Evolutionary conservation across 2,113 vertebrate genomes (phyloP).

Genomic region (Thinocorus orbignyianus): DNA sequence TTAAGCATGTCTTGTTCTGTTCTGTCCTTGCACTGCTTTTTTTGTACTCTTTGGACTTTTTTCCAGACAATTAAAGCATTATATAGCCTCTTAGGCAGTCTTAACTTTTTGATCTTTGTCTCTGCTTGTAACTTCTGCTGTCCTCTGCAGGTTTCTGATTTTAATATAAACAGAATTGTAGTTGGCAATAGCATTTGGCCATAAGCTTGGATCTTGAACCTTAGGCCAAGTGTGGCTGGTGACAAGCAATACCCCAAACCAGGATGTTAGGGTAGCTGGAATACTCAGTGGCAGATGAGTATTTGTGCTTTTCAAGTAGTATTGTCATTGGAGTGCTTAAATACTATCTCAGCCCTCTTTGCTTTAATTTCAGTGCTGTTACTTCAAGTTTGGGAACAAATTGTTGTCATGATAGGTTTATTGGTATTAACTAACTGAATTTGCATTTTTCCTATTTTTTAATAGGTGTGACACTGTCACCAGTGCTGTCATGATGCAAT

Average conservation of each 20-base stretch:
- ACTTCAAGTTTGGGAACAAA: background rate
- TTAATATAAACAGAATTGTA: background rate
- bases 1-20: background rate
- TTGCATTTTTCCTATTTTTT: background rate
- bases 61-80: background rate
- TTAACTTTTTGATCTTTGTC: background rate
- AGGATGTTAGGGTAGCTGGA: background rate
- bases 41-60: background rate
- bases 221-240: background rate
- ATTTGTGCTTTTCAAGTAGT: background rate
- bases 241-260: background rate
- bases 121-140: background rate
- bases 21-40: background rate
- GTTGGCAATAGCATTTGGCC: background rate
- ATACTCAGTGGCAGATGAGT: background rate
- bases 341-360: background rate
- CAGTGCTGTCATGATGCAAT: conserved; percentile 98
- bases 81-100: background rate
- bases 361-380: background rate
- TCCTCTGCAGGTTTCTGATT: background rate
- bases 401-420: background rate
- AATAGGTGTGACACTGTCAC: conserved; percentile 95
- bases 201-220: background rate
- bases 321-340: background rate
- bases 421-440: background rate